Percentiles rank a stretch among this genome's conserved stretches.
These are phyloP conservation scores for Hypomecis punctinalis DNA, from an alignment of 2,888 invertebrate species.

Conservation along the genomic window DNA sequence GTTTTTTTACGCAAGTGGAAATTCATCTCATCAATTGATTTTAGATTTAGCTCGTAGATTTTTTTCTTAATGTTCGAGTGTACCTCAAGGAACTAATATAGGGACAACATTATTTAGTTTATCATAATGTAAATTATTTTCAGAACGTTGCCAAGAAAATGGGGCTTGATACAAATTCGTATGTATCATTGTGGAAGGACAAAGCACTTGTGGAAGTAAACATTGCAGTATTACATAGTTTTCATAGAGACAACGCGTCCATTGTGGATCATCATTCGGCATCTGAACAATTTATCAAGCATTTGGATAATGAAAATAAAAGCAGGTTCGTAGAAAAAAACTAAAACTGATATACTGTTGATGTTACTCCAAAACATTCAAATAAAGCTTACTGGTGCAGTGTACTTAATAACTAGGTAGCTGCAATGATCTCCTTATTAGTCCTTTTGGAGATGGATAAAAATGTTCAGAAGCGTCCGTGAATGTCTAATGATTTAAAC, in stretches of 20 bases:
- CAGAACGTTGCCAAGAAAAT: slow-evolving; percentile 90
- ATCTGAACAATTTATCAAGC: slow-evolving; percentile 97
- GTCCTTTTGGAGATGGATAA: too few species aligned
- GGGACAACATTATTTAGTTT: slow-evolving; percentile 1
- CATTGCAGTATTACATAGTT: slow-evolving; percentile 95
- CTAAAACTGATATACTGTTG: too few species aligned
- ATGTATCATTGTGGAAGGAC: slow-evolving; percentile 96
- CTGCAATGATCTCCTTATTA: too few species aligned
- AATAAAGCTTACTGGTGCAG: too few species aligned
- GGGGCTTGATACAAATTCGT: slow-evolving; percentile 94
- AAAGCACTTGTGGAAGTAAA: slow-evolving; percentile 96
- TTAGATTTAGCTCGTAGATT: not conserved
- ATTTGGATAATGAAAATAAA: slow-evolving; percentile 94
- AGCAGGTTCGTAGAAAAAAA: slow-evolving; percentile 80
- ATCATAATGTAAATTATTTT: slow-evolving; percentile 23
- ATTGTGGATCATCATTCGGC: slow-evolving; percentile 98
- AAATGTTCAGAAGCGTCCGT: too few species aligned
- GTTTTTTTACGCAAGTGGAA: not conserved
- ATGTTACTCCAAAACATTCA: too few species aligned
- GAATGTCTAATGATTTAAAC: too few species aligned
- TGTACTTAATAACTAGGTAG: too few species aligned
- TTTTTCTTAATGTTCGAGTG: not conserved
- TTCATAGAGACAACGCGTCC: slow-evolving; percentile 92
- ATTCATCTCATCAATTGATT: not conserved
- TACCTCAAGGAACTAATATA: slow-evolving; percentile 3